Base-by-base conservation (phyloP, 2,797 vertebrate genomes). In the Labeo calbasu region DNA sequence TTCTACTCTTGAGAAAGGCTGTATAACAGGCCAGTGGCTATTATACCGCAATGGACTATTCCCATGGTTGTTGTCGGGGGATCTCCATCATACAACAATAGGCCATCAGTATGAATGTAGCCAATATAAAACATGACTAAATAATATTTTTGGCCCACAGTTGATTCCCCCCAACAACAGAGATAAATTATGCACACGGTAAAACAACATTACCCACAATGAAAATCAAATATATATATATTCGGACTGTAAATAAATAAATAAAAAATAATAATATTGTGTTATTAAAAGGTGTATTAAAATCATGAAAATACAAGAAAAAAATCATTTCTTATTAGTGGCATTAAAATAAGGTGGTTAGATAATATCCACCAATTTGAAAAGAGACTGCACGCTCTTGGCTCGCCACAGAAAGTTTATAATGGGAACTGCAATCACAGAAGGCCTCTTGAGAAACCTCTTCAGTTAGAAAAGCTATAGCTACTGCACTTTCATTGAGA, bases 341-440 rank as follows among this genome's bases (percentile, higher is more conserved):
- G 86, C 86, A 88, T 91, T 89, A 89, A 81, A 87, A 88, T 92
- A 88, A 85, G 85, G 88, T 89, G 85, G 65, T 61, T 28, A 59
- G 25, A 50, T 40, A 71, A 63, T 78, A 17, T 40, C 55, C 55
- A 71, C 19, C 55, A 75, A 57, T 84, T 88, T 89, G 84, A 77
- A 90, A 84, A 79, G 77, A 90, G 93, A 93, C 91, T 87, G 88
- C 55, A 85, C 83, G 87, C 77, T 88, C 85, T 88, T 83, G 69
- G 76, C 88, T 84, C 86, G 88, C 57, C 84, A 89, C 78, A 78
- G 88, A 90, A 90, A 88, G 71, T 86, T 85, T 89, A 90, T 89
- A 90, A 92, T 88, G 89, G 84, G 90, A 94, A 92, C 87, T 90
- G 85, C 83, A 89, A 93, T 89, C 91, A 73, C 63, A 82, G 76